Conservation (phyloP, 1,140 invertebrate species). For the Rhyzopertha dominica region DNA sequence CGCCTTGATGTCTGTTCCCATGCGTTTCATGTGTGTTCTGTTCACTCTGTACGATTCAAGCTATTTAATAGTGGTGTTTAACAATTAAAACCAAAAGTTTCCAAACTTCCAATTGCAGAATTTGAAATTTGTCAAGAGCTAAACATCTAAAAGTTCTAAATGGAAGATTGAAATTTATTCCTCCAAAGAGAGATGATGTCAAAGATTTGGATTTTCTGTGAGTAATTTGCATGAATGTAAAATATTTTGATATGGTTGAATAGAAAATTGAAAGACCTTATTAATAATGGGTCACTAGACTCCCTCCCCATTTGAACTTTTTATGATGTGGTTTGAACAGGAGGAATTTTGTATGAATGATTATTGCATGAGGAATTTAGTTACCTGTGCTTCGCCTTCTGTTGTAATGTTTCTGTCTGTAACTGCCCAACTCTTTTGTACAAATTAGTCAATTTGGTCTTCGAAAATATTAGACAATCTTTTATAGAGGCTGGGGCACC, state of each 20-base stretch:
- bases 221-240: too few species aligned
- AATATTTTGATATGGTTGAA: too few species aligned
- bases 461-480: slow-evolving; percentile 60
- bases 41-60: slow-evolving; percentile 46
- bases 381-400: slow-evolving; percentile 58
- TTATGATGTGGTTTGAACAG: too few species aligned
- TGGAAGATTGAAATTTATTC: too few species aligned
- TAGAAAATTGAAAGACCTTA: too few species aligned
- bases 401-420: slow-evolving; percentile 55
- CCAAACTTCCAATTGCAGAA: too few species aligned
- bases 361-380: slow-evolving; percentile 15
- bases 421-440: slow-evolving; percentile 60
- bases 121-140: neutral
- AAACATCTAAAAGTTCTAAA: neutral
- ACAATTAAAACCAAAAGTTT: too few species aligned
- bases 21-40: slow-evolving; percentile 49
- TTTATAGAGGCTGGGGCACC: slow-evolving; percentile 50
- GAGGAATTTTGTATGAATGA: slow-evolving; percentile 2
- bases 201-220: too few species aligned
- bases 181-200: neutral
- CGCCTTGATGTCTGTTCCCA: slow-evolving; percentile 52
- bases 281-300: too few species aligned
- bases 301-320: too few species aligned
- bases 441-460: slow-evolving; percentile 50
- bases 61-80: slow-evolving; percentile 2